A percentile compares a stretch with the other conserved stretches of the same genome.
These are phyloP conservation scores for Rhabdomys dilectus DNA, from an alignment of 2,113 vertebrate genomes.

Conservation along the genomic window DNA sequence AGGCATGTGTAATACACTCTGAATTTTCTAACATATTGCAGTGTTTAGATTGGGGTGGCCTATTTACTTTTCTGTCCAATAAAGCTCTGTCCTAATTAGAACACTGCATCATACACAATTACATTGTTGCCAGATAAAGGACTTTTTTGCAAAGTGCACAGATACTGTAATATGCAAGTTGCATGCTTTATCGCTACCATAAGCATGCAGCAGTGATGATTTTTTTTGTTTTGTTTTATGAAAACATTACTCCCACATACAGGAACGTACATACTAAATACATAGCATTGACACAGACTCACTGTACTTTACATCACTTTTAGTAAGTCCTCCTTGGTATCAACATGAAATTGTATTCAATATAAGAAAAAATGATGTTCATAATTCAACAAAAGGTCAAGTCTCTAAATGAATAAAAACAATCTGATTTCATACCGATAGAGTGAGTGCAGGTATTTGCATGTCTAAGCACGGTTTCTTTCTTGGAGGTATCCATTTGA, in stretches of 20 bases:
- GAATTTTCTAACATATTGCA: constrained; percentile 24
- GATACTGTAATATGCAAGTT: constrained; percentile 65
- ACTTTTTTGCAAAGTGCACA: constrained; percentile 61
- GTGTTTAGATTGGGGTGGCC: neutral
- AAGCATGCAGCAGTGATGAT: constrained; percentile 49
- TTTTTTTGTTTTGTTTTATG: constrained; percentile 62
- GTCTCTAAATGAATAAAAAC: constrained; percentile 10
- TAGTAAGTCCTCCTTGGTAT: constrained; percentile 14
- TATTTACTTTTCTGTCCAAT: constrained; percentile 72
- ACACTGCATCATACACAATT: constrained; percentile 66
- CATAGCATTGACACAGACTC: neutral
- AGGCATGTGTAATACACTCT: neutral
- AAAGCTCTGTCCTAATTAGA: constrained; percentile 79
- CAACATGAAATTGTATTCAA: neutral
- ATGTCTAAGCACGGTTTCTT: constrained; percentile 56
- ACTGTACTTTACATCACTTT: neutral
- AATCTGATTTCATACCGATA: neutral
- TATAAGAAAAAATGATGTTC: neutral
- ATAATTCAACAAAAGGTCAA: constrained; percentile 53
- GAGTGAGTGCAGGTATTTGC: neutral
- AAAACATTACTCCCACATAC: constrained; percentile 38
- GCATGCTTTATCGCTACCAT: constrained; percentile 67
- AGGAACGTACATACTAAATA: neutral
- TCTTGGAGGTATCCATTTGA: constrained; percentile 57
- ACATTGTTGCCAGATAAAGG: constrained; percentile 54